Percentiles rank a stretch among this genome's conserved stretches.
These are phyloP conservation scores for Heliocidaris erythrogramma DNA, from an alignment of 35 echinoderm and acorn worm species.

Conservation along the genomic window DNA sequence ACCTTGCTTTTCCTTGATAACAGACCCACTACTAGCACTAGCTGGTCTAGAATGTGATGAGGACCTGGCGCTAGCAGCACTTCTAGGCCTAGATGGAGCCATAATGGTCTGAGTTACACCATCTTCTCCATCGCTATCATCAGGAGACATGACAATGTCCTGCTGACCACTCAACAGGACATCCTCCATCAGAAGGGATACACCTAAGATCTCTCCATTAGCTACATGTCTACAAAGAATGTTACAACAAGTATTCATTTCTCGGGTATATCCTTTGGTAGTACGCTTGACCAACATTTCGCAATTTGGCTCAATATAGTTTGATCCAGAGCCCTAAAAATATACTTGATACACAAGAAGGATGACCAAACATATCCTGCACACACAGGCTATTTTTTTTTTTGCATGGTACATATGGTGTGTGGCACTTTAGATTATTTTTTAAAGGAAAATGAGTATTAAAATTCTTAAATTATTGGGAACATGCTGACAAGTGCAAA, in stretches of 20 bases:
- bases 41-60: constrained; percentile 58
- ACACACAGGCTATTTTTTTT: too few relatives aligned
- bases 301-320: too few relatives aligned
- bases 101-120: not conserved
- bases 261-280: not conserved
- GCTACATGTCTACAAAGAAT: constrained; percentile 74
- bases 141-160: constrained; percentile 73
- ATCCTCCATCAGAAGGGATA: constrained; percentile 96
- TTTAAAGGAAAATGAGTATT: too few relatives aligned
- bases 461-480: too few relatives aligned
- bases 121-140: constrained; percentile 72
- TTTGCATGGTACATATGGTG: too few relatives aligned
- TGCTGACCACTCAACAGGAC: constrained; percentile 92
- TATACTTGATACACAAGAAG: too few relatives aligned
- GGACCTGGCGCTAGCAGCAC: constrained; percentile 58
- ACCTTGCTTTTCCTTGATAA: constrained; percentile 40
- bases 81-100: constrained; percentile 53
- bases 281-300: too few relatives aligned
- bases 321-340: too few relatives aligned
- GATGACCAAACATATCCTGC: too few relatives aligned
- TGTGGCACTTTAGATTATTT: too few relatives aligned
- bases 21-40: constrained; percentile 46
- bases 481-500: too few relatives aligned
- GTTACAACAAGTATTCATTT: not conserved
- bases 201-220: constrained; percentile 94